Evolutionary conservation across 2,888 invertebrate species (phyloP), one percentile per base, ranked within the genome.

Genomic region (Gymnocheta viridis): DNA sequence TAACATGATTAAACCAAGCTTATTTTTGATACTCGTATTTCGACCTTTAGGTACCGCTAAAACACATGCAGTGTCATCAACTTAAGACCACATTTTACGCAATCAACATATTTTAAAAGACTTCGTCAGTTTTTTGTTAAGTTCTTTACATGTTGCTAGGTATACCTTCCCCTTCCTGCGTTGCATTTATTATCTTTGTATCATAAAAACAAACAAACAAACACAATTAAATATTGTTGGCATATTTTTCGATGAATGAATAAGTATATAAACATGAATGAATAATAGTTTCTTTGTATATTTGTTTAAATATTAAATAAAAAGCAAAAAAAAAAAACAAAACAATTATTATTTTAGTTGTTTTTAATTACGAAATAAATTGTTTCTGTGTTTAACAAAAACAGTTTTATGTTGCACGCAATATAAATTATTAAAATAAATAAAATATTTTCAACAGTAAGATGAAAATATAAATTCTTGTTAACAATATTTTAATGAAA

Each of bases 191-290:
- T 80, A 72, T 80, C 41, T 38, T 14, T 58, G n/a, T n/a, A n/a
- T n/a, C n/a, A 6, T 22, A 22, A 32, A 32, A 10, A 22, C 5
- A 79, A 58, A 66, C 44, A 54, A 66, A 78, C 67, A 78, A 73
- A 54, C 72, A 78, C 67, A 78, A 73, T 69, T 60, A 56, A 72
- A 60, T 60, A 19, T 12, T 67, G 64, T 70, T 83, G 79, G 79
- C 82, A 83, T 79, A 81, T 76, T 62, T 82, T 76, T 69, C 74
- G 35, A 62, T 76, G 80, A 81, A 81, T 82, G 74, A 81, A 74
- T 47, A 60, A 44, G 24, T 44, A 73, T 60, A 41, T 67, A 81
- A 81, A 81, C 80, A 81, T 67, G 73, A 81, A 81, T 81, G 80
- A 81, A 74, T 67, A 54, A 29, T 27, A 49, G n/a, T 72, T 60